Base-by-base conservation (phyloP, 2,797 vertebrate species). In the Cynodonichthys magdalenae region DNA sequence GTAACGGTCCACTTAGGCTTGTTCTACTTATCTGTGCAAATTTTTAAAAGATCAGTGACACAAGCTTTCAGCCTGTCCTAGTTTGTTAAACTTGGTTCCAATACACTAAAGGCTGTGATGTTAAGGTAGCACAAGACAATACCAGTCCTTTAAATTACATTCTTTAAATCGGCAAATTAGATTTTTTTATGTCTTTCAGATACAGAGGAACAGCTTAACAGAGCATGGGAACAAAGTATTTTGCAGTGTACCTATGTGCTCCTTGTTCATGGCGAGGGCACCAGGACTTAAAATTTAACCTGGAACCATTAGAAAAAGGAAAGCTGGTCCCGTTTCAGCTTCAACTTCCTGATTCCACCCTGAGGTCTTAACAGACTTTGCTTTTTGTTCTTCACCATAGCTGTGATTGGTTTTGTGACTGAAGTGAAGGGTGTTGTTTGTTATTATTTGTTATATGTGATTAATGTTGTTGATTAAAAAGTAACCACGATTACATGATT, bases 211-310 rank as follows among this genome's bases (percentile, higher is more conserved):
- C n/a, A 47, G 58, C 65, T 29, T n/a, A 20, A 71, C 46, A 67
- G 48, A 50, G 69, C 48, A 61, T 12, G 11, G 11, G 55, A 63
- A 60, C 73, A 74, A 77, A 61, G 76, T 87, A 88, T 83, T 81
- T 87, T 90, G 88, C 89, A 89, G 80, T 84, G 57, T 68, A 59
- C 59, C 3, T 45, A 56, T n/a, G 39, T 62, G 63, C 71, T 79
- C 67, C 44, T 60, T 63, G 62, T 71, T 67, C 64, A 24, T 24
- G 24, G 24, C 24, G 24, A 24, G 3, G 24, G 3, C 24, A 31
- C 5, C 29, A 6, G 29, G 29, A 31, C 29, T 31, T 31, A 31
- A 31, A 31, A 31, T 8, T 31, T 6, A 8, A 6, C 5, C 29
- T 31, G 29, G 8, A 31, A 31, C 5, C 2, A 31, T 6, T 6